A percentile compares a stretch with the other conserved stretches of the same genome.
These are phyloP conservation scores for Acanthis flammea DNA, from an alignment of 2,797 vertebrate genomes.

Conservation along the genomic window DNA sequence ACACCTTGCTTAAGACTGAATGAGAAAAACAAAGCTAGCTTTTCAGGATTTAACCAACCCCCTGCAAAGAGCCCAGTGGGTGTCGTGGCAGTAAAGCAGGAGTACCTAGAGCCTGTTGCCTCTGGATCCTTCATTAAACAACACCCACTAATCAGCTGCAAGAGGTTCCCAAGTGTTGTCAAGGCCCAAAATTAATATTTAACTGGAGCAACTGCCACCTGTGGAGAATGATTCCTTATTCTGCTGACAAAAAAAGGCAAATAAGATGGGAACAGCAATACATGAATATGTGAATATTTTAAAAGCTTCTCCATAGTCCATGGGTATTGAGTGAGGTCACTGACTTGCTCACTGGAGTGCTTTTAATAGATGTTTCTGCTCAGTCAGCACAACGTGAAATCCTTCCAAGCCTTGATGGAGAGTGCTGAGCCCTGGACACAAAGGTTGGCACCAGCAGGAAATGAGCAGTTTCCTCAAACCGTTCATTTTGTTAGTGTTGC, in stretches of 20 bases:
- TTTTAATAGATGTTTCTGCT: neutral
- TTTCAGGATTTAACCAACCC: neutral
- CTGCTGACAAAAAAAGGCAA: neutral
- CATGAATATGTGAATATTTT: neutral
- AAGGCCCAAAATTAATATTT: neutral
- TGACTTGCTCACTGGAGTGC: neutral
- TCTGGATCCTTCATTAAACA: neutral
- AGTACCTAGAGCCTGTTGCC: neutral
- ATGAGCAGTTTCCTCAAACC: conserved; percentile 41
- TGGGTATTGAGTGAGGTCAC: neutral
- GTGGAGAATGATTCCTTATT: neutral
- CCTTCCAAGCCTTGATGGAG: neutral
- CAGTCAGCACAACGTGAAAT: conserved; percentile 13
- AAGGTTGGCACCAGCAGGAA: conserved; percentile 29
- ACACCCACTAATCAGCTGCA: neutral
- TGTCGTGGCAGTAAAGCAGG: neutral
- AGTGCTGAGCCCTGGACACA: neutral
- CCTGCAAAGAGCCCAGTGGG: fast-evolving
- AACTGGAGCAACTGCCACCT: neutral
- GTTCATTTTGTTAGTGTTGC: conserved; percentile 13
- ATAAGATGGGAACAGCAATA: neutral
- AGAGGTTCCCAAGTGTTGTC: neutral
- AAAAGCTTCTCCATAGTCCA: neutral
- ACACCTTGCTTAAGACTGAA: neutral
- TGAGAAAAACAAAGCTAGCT: neutral